phyloP scores from a whole-genome alignment of 2,888 invertebrate genomes.

The Drosophila longiperda region DNA sequence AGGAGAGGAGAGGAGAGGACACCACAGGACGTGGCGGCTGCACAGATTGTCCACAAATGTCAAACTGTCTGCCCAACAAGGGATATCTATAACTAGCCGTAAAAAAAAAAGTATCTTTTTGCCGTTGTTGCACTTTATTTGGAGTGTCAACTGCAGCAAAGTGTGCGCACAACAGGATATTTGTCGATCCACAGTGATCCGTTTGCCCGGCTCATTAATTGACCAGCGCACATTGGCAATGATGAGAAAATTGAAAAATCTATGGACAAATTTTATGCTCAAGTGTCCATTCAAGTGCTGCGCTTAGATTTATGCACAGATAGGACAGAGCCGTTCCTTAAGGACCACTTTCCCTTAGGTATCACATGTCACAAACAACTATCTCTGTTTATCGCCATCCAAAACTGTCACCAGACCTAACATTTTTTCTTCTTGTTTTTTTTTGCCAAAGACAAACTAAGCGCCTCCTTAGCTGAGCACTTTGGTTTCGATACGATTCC shows the following conservation, averaged over 20 bases:
- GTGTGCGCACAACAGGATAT: conserved; percentile 73
- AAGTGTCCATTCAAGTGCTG: conserved; percentile 74
- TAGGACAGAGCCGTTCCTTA: conserved; percentile 46
- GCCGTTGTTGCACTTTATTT: conserved; percentile 76
- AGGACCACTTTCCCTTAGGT: conserved; percentile 71
- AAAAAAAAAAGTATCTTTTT: conserved; percentile 62
- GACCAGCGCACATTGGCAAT: conserved; percentile 73
- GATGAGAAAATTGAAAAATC: conserved; percentile 62
- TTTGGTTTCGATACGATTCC: conserved; percentile 51
- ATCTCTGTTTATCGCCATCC: conserved; percentile 29
- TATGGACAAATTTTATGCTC: conserved; percentile 50
- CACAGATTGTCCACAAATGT: conserved; percentile 71
- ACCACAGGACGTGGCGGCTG: conserved; percentile 66
- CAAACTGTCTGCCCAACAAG: conserved; percentile 74
- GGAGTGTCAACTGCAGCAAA: conserved; percentile 75
- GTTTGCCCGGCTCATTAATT: conserved; percentile 66
- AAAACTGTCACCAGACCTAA: conserved; percentile 64
- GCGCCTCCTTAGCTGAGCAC: conserved; percentile 53
- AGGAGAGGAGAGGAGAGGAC: conserved; percentile 45
- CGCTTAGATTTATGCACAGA: conserved; percentile 69
- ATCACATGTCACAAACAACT: conserved; percentile 62
- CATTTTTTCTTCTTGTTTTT: conserved; percentile 14
- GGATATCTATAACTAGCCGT: conserved; percentile 79
- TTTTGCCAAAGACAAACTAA: conserved; percentile 56
- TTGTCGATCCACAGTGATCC: conserved; percentile 47